phyloP scores from a whole-genome alignment of 64 coral and sea anemone species.

The Pocillopora verrucosa region DNA sequence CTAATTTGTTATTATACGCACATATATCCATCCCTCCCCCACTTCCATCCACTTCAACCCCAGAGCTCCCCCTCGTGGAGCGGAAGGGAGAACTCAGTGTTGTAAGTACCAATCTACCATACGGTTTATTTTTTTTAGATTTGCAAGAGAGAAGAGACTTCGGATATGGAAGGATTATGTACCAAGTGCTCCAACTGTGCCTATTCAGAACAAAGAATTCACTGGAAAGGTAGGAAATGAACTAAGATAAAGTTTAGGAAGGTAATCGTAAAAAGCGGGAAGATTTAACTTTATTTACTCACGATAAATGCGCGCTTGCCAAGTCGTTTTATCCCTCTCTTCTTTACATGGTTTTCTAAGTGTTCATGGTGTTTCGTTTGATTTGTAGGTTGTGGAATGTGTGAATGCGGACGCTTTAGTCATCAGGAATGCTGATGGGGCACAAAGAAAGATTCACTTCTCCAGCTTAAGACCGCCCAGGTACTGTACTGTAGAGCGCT shows the following conservation, averaged over 20 bases:
- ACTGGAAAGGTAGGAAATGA: constrained; percentile 72
- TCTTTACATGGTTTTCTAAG: background rate
- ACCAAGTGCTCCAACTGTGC: constrained; percentile 58
- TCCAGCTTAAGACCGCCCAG: constrained; percentile 97
- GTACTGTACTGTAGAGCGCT: background rate
- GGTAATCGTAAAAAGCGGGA: too few relatives aligned
- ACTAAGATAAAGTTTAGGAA: too few relatives aligned
- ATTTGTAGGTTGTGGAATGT: constrained; percentile 75
- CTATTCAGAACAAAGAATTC: constrained; percentile 89
- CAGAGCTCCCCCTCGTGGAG: too few relatives aligned
- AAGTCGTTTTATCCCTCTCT: too few relatives aligned
- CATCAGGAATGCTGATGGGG: constrained; percentile 70
- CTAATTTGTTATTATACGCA: background rate
- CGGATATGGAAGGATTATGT: constrained; percentile 96
- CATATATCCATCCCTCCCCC: too few relatives aligned
- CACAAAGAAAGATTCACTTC: constrained; percentile 85
- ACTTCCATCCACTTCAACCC: too few relatives aligned
- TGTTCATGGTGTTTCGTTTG: background rate
- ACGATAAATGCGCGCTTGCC: too few relatives aligned
- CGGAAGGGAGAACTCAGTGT: too few relatives aligned
- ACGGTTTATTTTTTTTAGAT: constrained; percentile 43
- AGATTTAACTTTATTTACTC: too few relatives aligned
- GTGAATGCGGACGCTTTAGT: constrained; percentile 94
- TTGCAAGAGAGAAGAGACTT: constrained; percentile 86
- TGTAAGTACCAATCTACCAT: too few relatives aligned